Conservation (phyloP, 2,113 vertebrate genomes). For the Marcusenius ussheri region DNA sequence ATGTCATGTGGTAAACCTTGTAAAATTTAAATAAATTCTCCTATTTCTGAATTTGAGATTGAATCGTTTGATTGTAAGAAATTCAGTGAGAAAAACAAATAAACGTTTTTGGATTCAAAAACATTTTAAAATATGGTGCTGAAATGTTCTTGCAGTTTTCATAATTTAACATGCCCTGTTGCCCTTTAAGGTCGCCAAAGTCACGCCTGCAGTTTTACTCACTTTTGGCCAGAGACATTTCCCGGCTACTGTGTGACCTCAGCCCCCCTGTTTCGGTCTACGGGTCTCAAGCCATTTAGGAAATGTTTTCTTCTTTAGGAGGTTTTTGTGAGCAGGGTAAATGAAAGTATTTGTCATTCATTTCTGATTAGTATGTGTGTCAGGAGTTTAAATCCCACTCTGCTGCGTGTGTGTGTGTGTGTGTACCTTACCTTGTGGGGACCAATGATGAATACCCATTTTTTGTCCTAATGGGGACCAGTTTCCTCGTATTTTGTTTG, state of each 20-base stretch:
- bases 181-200: not conserved
- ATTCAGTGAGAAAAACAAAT: not conserved
- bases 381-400: not conserved
- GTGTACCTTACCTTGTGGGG: too few species aligned
- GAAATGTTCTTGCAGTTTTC: not conserved
- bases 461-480: not conserved
- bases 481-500: too few species aligned
- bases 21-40: not conserved
- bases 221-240: not conserved
- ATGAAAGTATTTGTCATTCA: not conserved
- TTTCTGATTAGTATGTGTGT: not conserved
- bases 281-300: not conserved
- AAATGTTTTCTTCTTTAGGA: not conserved
- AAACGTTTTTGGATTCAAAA: not conserved
- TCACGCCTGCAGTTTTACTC: not conserved
- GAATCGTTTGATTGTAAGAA: not conserved
- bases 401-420: not conserved
- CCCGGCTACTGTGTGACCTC: not conserved
- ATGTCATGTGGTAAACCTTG: not conserved
- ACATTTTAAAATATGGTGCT: not conserved
- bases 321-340: not conserved
- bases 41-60: not conserved
- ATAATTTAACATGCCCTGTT: not conserved
- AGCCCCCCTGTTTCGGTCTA: not conserved
- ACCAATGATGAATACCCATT: too few species aligned